Conservation (phyloP, 2,113 vertebrate species). For the Corvus cornix region DNA sequence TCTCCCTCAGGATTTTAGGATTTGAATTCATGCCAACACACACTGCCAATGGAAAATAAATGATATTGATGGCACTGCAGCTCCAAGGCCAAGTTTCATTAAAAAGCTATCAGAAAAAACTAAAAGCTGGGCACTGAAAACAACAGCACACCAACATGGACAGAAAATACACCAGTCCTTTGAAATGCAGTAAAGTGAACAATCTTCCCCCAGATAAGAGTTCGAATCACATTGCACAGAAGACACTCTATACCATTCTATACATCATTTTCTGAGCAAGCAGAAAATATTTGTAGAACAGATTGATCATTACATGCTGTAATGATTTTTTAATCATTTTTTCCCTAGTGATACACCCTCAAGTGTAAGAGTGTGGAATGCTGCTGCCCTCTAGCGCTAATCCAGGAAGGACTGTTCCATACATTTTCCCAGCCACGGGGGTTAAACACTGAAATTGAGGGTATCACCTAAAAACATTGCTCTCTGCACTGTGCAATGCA, state of each 20-base stretch:
- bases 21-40: background rate
- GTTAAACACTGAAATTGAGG: background rate
- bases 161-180: background rate
- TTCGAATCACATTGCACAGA: background rate
- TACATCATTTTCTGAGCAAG: background rate
- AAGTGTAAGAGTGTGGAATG: background rate
- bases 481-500: background rate
- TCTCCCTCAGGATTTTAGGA: background rate
- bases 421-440: background rate
- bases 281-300: conserved; percentile 26
- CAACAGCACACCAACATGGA: background rate
- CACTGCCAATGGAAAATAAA: background rate
- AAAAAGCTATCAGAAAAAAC: background rate
- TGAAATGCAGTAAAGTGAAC: background rate
- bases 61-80: background rate
- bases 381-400: conserved; percentile 39
- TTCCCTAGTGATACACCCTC: background rate
- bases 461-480: rapidly evolving
- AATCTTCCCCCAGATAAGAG: background rate
- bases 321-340: background rate
- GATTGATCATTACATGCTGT: background rate
- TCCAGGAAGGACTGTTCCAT: background rate
- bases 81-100: background rate
- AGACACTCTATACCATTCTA: background rate
- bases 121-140: background rate